Evolutionary conservation across 1,140 invertebrate genomes (phyloP), one percentile per base, ranked within the genome.

Genomic region (Aphidius ervi): DNA sequence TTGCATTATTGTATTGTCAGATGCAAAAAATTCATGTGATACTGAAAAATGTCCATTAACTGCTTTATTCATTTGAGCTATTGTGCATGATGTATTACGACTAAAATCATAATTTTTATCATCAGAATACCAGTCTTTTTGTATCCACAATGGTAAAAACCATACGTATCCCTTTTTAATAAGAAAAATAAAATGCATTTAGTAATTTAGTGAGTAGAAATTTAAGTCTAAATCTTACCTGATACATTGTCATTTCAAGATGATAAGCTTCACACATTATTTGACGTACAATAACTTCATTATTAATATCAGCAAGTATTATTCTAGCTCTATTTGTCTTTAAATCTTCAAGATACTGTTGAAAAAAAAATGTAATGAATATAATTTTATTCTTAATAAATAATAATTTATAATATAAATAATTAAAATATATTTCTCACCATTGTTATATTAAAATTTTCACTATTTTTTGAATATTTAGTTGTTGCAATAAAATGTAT

Each of bases 231-330:
- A 16, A 16, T 9, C 55, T 72, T 67, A 82, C 81, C 59, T 76
- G 68, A 5, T 63, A 62, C 5, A 80, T 81, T 10, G 84, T 86
- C 85, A 87, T 86, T 67, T 87, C 79, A 65, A 87, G 76, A 70
- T 85, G 83, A 64, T 84, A 88, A 2, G 91, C 91, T 74, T 90
- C 85, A 71, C 91, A 93, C 83, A 93, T 86, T 2, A 90, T 82
- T 46, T 83, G 78, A 56, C 88, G 78, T 3, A 89, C 89, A 31
- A 31, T 31, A 40, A 82, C 70, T 6, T 82, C 82, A 57, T 87
- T 87, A 62, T 88, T 86, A 49, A 92, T 86, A 74, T 93, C 90
- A 0, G 88, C 89, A 67, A 94, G 92, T 41, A 94, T 92, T 9
- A 94, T 91, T 59, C 82, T 82, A 0, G 84, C 83, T 39, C 80